A percentile compares a stretch with the other conserved stretches of the same genome.
Evolutionary conservation across 2,113 vertebrate genomes (phyloP).

Genomic region (Fukomys damarensis): DNA sequence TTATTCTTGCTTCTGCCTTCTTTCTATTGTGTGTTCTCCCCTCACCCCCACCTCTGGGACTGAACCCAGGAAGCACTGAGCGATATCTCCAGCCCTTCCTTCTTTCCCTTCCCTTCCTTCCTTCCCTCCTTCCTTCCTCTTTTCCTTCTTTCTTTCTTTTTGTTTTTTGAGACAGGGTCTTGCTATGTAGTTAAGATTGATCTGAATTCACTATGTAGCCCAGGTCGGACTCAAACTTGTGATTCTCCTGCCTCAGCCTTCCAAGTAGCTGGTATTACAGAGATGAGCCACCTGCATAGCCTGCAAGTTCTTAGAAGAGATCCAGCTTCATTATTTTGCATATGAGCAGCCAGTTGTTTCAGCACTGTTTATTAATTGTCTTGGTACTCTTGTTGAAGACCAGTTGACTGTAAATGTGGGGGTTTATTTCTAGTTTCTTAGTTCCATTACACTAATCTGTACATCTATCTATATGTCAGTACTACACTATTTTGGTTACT

Average conservation of each 20-base stretch:
- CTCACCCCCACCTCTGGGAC: not conserved
- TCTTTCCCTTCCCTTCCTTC: not conserved
- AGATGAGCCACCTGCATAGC: not conserved
- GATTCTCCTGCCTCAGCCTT: not conserved
- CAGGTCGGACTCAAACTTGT: not conserved
- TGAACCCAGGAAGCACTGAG: not conserved
- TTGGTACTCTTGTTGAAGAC: not conserved
- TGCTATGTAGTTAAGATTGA: not conserved
- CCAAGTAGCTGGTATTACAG: not conserved
- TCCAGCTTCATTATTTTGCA: not conserved
- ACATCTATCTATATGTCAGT: not conserved
- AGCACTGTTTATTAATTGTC: not conserved
- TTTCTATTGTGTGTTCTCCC: not conserved
- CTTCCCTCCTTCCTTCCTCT: no score
- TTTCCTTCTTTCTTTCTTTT: not conserved
- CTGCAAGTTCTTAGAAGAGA: not conserved
- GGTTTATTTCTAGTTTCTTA: not conserved
- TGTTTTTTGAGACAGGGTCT: not conserved
- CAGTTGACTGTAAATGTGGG: not conserved
- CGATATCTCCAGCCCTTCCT: not conserved
- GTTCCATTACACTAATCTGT: not conserved
- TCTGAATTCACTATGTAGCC: not conserved
- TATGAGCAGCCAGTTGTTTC: not conserved
- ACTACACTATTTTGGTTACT: not conserved
- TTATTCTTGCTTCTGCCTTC: not conserved